Evolutionary conservation across 92 coral and sea anemone species (phyloP).

Genomic region (Micromussa lordhowensis): DNA sequence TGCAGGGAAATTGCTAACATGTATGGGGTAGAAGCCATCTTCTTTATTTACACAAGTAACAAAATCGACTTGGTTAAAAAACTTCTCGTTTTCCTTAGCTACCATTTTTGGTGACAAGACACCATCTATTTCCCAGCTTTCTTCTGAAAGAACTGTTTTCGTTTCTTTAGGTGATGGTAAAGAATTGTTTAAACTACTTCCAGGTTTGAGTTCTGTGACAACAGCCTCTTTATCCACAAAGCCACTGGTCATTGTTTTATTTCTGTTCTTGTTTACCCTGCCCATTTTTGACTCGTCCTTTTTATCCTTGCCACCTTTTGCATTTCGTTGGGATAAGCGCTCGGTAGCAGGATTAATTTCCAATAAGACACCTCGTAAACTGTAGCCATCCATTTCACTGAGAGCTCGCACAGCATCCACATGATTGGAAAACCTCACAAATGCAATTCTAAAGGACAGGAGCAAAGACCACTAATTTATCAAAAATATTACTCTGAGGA

Average conservation of each 20-base stretch:
- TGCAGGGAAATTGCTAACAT: constrained; percentile 66
- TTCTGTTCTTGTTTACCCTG: not conserved
- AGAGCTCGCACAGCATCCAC: constrained; percentile 74
- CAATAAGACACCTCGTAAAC: constrained; percentile 51
- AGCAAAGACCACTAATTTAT: not conserved
- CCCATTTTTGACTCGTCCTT: not conserved
- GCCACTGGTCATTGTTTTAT: not conserved
- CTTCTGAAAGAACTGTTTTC: not conserved
- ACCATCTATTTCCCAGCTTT: constrained; percentile 16
- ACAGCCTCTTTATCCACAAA: not conserved
- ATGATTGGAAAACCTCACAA: constrained; percentile 64
- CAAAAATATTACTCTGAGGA: not conserved
- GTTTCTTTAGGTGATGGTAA: not conserved
- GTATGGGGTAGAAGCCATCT: constrained; percentile 43
- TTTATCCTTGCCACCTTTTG: not conserved
- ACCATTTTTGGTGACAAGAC: not conserved
- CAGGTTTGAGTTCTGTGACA: not conserved
- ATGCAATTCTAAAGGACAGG: constrained; percentile 45
- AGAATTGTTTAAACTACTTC: not conserved
- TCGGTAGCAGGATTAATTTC: constrained; percentile 49
- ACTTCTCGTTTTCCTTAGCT: not conserved
- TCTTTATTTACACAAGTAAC: not conserved
- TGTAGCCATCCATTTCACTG: constrained; percentile 58
- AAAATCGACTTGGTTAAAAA: not conserved
- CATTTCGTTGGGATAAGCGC: not conserved